Evolutionary conservation across 2,797 vertebrate species (phyloP), one percentile per base, ranked within the genome.

Genomic region (Bufotes viridis): DNA sequence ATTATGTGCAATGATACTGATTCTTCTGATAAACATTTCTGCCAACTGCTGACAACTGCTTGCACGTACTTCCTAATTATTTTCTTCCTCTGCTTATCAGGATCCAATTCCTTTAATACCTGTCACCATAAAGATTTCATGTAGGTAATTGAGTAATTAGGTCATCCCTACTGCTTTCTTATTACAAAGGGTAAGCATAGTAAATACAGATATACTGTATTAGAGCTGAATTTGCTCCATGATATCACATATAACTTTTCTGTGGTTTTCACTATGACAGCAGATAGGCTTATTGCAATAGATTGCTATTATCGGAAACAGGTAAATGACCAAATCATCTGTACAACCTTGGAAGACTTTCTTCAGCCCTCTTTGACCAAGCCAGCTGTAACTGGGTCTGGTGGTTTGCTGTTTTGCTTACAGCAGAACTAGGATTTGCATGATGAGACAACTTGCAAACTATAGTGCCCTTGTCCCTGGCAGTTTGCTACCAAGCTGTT

Each of bases 381-480:
- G 29, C 69, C 69, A 72, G 34, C 69, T 72, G 69, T 72, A 72
- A 72, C 34, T 72, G 69, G 69, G 17, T 18, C 26, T 72, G 67
- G 13, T 69, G 26, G 24, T 14, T 69, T 69, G 69, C 70, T 74
- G 15, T 74, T 74, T 11, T 74, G 69, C 69, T 74, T 74, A 74
- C 67, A n/a, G n/a, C 63, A 65, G 22, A n/a, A 65, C 65, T 69
- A 74, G 70, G 8, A 49, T 20, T 42, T 74, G 7, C 29, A 74
- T 74, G 51, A 10, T 49, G 9, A 42, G 70, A 7, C 34, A 74
- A 22, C 70, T 42, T 18, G 70, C 70, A 42, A 22, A 49, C 10
- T 51, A 22, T 75, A 42, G 72, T 75, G 34, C 70, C 20, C 17
- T 12, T 75, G 72, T 51, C 34, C 9, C 42, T 51, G 49, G 18